phyloP scores from a whole-genome alignment of 1,140 invertebrate species.

The Vollenhovia emeryi region DNA sequence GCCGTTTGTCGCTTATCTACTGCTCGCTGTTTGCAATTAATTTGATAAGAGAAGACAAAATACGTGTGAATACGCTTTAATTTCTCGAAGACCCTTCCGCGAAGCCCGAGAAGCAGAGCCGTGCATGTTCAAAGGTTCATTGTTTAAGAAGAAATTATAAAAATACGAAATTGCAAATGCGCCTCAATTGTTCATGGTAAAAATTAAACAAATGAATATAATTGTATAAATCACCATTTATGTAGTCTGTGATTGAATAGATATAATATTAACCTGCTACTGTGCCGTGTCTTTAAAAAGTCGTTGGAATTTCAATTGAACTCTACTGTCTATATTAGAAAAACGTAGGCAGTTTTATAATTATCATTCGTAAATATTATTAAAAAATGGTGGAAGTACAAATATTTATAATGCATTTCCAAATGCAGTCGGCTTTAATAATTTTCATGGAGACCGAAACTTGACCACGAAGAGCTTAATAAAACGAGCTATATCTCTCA shows the following conservation, averaged over 20 bases:
- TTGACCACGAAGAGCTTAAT: background rate
- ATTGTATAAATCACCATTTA: background rate
- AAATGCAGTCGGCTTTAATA: background rate
- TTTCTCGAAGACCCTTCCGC: too few species aligned
- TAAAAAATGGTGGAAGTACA: background rate
- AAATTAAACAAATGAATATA: background rate
- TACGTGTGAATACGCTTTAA: too few species aligned
- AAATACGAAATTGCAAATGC: background rate
- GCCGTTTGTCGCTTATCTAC: background rate
- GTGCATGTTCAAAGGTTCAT: background rate
- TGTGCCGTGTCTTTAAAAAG: background rate
- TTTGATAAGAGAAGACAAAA: background rate
- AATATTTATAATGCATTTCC: background rate
- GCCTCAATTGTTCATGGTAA: background rate
- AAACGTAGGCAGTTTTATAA: background rate
- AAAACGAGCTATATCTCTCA: background rate
- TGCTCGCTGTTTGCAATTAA: background rate
- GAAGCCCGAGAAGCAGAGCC: background rate
- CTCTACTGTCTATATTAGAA: background rate
- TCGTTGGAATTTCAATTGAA: background rate
- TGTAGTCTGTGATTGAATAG: background rate
- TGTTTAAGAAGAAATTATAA: background rate
- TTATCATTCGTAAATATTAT: background rate
- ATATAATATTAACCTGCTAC: background rate
- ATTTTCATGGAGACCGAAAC: background rate